These are phyloP conservation scores for Scleropages formosus DNA, from an alignment of 2,797 vertebrate genomes.

Conservation along the genomic window DNA sequence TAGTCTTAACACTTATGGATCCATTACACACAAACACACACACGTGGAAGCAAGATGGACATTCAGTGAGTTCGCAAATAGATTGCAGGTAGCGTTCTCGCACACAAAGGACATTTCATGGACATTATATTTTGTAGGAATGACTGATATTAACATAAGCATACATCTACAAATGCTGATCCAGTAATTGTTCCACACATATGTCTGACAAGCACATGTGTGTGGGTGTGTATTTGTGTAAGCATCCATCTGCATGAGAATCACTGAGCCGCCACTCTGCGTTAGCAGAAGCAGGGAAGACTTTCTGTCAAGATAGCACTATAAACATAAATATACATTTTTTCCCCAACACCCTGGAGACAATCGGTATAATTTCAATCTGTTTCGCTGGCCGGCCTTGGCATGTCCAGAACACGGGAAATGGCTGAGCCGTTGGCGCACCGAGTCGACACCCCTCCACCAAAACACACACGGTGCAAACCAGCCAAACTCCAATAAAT, in stretches of 20 bases:
- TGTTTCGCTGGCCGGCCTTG: slow-evolving; percentile 42
- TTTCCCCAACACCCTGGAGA: slow-evolving; percentile 53
- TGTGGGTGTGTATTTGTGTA: slow-evolving; percentile 27
- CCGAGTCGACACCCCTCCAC: slow-evolving; percentile 34
- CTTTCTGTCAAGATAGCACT: slow-evolving; percentile 55
- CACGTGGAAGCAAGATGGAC: neutral
- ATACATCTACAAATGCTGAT: neutral
- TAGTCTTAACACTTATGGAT: slow-evolving; percentile 54
- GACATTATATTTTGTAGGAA: too few species aligned
- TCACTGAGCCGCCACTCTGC: slow-evolving; percentile 35
- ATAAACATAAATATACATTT: slow-evolving; percentile 59
- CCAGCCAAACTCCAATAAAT: neutral
- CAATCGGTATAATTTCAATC: slow-evolving; percentile 50
- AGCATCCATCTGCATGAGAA: slow-evolving; percentile 1
- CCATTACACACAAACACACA: slow-evolving; percentile 42
- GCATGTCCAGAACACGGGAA: neutral
- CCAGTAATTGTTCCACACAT: slow-evolving; percentile 17
- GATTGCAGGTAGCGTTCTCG: too few species aligned
- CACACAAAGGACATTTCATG: too few species aligned
- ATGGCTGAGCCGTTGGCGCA: slow-evolving; percentile 28
- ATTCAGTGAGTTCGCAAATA: too few species aligned
- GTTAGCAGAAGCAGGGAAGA: slow-evolving; percentile 47
- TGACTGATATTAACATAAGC: neutral
- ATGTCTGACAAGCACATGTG: slow-evolving; percentile 20
- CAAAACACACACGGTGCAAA: neutral